These are phyloP conservation scores for Lepus oiostolus DNA, from an alignment of 2,797 vertebrate species.

Conservation along the genomic window DNA sequence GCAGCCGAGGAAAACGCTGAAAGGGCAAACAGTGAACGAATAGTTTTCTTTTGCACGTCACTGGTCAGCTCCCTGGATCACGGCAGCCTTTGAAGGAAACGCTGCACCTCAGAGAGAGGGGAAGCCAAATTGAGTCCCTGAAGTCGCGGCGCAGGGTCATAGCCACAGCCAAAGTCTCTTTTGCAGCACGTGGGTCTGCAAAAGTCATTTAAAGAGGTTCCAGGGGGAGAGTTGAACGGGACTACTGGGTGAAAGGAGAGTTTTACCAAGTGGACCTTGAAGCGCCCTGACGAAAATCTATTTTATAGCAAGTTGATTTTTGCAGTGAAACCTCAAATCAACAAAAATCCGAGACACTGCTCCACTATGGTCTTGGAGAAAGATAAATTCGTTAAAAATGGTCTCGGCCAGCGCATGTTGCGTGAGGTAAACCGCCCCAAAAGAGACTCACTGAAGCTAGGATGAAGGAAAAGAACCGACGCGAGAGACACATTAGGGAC, in stretches of 20 bases:
- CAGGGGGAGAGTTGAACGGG: neutral
- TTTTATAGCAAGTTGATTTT: constrained; percentile 62
- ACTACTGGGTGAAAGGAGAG: constrained; percentile 10
- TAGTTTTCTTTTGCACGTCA: constrained; percentile 72
- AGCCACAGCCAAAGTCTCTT: neutral
- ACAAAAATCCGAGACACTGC: constrained; percentile 66
- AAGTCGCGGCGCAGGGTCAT: neutral
- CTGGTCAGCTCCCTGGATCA: constrained; percentile 36
- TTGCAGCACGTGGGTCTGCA: constrained; percentile 67
- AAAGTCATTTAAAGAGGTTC: constrained; percentile 62
- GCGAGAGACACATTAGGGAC: neutral
- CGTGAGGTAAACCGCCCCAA: constrained; percentile 36
- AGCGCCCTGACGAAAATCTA: constrained; percentile 8
- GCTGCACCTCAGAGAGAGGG: neutral
- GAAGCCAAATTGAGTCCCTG: constrained; percentile 54
- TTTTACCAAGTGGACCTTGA: constrained; percentile 53
- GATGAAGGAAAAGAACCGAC: neutral
- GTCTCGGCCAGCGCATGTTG: neutral
- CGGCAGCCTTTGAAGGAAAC: constrained; percentile 60
- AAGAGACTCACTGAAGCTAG: neutral
- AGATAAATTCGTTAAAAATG: constrained; percentile 80
- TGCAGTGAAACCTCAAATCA: constrained; percentile 62
- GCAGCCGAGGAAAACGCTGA: constrained; percentile 66
- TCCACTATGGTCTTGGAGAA: neutral
- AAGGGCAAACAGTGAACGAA: constrained; percentile 72